phyloP scores from a whole-genome alignment of 2,888 invertebrate species.

The Celastrina argiolus region DNA sequence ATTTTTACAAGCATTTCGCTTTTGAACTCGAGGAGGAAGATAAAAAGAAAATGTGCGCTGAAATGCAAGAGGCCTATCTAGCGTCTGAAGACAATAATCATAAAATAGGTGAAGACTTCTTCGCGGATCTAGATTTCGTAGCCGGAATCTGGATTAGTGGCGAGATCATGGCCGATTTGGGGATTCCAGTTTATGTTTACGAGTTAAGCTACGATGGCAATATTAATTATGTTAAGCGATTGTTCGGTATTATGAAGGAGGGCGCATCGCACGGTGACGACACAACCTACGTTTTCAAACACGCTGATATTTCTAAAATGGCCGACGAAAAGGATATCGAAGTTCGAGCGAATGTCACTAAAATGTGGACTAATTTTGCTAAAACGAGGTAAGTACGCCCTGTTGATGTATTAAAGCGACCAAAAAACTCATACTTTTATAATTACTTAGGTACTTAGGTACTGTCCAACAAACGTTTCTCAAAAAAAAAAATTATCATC shows the following conservation, averaged over 20 bases:
- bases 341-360: slow-evolving; percentile 38
- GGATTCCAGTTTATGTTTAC: slow-evolving; percentile 44
- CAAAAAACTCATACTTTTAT: no score
- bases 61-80: slow-evolving; percentile 35
- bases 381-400: slow-evolving; percentile 46
- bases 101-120: slow-evolving; percentile 44
- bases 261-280: slow-evolving; percentile 49
- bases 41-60: slow-evolving; percentile 32
- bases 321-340: slow-evolving; percentile 35
- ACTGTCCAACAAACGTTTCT: no score
- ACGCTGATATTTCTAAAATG: slow-evolving; percentile 23
- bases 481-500: no score
- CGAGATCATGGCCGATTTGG: slow-evolving; percentile 36
- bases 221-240: slow-evolving; percentile 38
- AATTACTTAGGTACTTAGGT: no score
- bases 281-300: slow-evolving; percentile 32
- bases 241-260: slow-evolving; percentile 36
- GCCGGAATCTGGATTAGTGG: slow-evolving; percentile 44
- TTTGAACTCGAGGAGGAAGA: slow-evolving; percentile 37
- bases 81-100: slow-evolving; percentile 35
- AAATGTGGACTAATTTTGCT: slow-evolving; percentile 52
- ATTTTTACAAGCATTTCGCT: slow-evolving; percentile 40
- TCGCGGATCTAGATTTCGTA: slow-evolving; percentile 47
- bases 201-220: slow-evolving; percentile 48
- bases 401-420: no score